Percentiles rank a stretch among this genome's conserved stretches.
Evolutionary conservation across 2,113 vertebrate species (phyloP).

Genomic region (Plotosus lineatus): DNA sequence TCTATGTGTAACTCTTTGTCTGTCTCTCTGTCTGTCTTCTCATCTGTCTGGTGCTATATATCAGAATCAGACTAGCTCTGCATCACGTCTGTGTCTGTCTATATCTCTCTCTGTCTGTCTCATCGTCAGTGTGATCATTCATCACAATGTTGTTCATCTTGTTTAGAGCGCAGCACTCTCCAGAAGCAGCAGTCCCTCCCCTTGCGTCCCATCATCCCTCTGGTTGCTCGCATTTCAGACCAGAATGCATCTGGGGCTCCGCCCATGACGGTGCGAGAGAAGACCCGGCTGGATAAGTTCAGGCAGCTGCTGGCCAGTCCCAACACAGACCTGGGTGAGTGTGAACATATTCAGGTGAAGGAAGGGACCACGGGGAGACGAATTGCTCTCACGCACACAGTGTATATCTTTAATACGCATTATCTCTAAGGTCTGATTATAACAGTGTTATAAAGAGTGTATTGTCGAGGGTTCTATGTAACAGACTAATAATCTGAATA

Average conservation of each 20-base stretch:
- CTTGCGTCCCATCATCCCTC: constrained; percentile 88
- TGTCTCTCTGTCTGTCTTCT: not conserved
- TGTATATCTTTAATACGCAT: not conserved
- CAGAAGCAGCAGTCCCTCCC: constrained; percentile 94
- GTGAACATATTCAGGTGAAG: not conserved
- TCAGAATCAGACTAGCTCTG: not conserved
- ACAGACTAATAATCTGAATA: too few relatives aligned
- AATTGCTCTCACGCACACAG: not conserved
- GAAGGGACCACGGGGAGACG: too few relatives aligned
- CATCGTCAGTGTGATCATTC: not conserved
- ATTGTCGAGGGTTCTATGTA: too few relatives aligned
- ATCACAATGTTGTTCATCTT: constrained; percentile 7
- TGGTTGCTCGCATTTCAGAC: constrained; percentile 94
- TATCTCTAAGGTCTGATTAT: not conserved
- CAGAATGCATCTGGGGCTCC: constrained; percentile 95
- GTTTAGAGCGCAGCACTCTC: constrained; percentile 74
- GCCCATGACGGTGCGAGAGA: constrained; percentile 92
- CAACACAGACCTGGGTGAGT: constrained; percentile 92
- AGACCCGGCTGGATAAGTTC: constrained; percentile 93
- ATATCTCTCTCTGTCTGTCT: not conserved
- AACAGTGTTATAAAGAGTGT: not conserved
- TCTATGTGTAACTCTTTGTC: not conserved
- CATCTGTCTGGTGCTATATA: not conserved
- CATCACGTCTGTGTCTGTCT: not conserved
- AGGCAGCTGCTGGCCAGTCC: constrained; percentile 87